Conservation (phyloP, 2,888 invertebrate genomes). For the Holacanthella duospinosa region DNA sequence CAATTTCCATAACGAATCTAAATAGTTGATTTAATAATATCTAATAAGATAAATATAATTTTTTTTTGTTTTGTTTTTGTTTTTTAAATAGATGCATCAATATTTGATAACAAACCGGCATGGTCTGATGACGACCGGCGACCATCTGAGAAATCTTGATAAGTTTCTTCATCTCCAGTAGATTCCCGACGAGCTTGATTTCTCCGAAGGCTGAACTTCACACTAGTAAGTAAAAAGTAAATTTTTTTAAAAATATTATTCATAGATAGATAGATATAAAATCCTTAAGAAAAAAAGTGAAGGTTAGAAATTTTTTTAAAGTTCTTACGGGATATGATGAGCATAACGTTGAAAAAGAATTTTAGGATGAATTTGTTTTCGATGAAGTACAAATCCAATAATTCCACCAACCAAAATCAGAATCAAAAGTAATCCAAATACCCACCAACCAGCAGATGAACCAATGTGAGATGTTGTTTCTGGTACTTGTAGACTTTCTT, state of each 20-base stretch:
- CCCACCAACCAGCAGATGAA: background rate
- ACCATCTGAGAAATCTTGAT: background rate
- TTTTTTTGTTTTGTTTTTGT: too few species aligned
- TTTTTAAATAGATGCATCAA: background rate
- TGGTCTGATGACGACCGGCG: background rate
- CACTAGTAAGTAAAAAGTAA: background rate
- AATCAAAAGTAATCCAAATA: background rate
- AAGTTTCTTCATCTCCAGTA: background rate
- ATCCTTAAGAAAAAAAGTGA: background rate
- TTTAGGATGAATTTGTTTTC: background rate
- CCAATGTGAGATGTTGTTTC: background rate
- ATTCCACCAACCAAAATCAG: background rate
- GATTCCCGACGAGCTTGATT: background rate
- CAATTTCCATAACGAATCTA: too few species aligned
- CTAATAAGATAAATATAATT: too few species aligned
- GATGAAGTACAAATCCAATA: background rate
- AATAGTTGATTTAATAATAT: too few species aligned
- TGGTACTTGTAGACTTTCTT: background rate
- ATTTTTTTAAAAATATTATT: background rate
- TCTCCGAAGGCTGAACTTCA: background rate
- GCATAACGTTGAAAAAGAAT: background rate
- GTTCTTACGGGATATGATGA: constrained; percentile 2
- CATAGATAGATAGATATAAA: background rate
- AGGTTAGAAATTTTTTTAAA: background rate
- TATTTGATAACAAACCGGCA: background rate